Base-by-base conservation (phyloP, 2,888 invertebrate species). In the Andrena marginata region DNA sequence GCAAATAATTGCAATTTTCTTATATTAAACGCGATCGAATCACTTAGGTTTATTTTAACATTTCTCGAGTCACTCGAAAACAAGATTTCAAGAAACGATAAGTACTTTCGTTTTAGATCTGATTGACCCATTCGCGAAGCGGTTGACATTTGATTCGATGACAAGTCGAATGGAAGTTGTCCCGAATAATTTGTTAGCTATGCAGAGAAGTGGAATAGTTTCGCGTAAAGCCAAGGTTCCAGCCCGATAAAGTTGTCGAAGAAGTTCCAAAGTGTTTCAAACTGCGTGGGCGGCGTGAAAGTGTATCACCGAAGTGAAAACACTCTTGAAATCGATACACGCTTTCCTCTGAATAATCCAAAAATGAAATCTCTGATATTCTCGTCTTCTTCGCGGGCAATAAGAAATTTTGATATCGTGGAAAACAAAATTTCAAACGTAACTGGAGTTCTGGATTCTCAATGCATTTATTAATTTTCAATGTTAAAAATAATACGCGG, bases 181-280 rank as follows among this genome's bases (percentile, higher is more conserved):
- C 23, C 1, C 13, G n/a, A 65, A 65, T 67, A 33, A 71, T 80
- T 70, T 71, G 42, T 65, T 20, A 23, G 16, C 16, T 31, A 29
- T n/a, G n/a, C 49, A 8, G 26, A 26, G 33, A 67, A 80, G 80
- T 48, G 4, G 80, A 80, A 79, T 65, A 80, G 80, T 65, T 70
- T 29, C 42, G 35, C 33, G 79, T 33, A 65, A 79, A 60, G n/a
- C 29, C 33, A 26, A 51, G 60, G 65, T 80, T 65, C 31, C 68
- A 20, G 10, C 16, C 42, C 42, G 63, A 13, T 65, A 23, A 80
- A 70, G 42, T 80, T 64, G 65, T n/a, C 51, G 51, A 60, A 65
- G 42, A 71, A 80, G 70, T 80, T 80, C 2, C 49, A 20, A 80
- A 80, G 80, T 60, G 80, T 70, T 71, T 42, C 49, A 35, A 80